Evolutionary conservation across 2,888 invertebrate genomes (phyloP), one percentile per base, ranked within the genome.

Genomic region (Esperia sulphurella): DNA sequence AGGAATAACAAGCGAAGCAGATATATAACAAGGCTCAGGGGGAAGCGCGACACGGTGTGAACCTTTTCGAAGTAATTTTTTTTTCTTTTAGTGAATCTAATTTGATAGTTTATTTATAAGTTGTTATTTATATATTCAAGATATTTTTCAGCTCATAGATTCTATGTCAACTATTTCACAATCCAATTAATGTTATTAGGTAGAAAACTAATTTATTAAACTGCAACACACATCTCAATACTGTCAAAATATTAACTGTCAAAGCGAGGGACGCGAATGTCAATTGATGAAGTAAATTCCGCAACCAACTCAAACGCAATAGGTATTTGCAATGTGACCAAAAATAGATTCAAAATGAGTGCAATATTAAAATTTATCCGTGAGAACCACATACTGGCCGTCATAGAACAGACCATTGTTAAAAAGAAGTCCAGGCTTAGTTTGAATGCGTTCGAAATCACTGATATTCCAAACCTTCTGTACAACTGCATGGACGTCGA

Each of bases 311-410:
- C 75, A 81, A 81, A 80, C 84, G 83, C 79, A 87, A 75, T 83
- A 79, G 66, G 65, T 71, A 29, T 44, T 61, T 71, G 76, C 68
- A 75, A 76, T 75, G 77, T 70, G 64, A 75, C 67, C 66, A 71
- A 70, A 73, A 73, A 74, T 69, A 73, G 58, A 58, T 45, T 48
- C 68, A 88, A 51, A 83, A 93, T 93, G 92, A 93, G 92, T 87
- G 90, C 90, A 65, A 88, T 94, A 65, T 91, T 92, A 75, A 91
- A 93, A 79, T 94, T 92, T 78, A 91, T 94, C 65, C 93, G 92
- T 77, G 91, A 92, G 78, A 92, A 93, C 71, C 92, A 93, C 66
- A 92, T 93, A 68, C 72, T 93, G 63, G 93, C 93, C 35, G 88
- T 92, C 59, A 92, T 94, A 62, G 94, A 94, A 81, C 91, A 92